Evolutionary conservation across 2,888 invertebrate species (phyloP).

Genomic region (Tenthredo distinguenda): DNA sequence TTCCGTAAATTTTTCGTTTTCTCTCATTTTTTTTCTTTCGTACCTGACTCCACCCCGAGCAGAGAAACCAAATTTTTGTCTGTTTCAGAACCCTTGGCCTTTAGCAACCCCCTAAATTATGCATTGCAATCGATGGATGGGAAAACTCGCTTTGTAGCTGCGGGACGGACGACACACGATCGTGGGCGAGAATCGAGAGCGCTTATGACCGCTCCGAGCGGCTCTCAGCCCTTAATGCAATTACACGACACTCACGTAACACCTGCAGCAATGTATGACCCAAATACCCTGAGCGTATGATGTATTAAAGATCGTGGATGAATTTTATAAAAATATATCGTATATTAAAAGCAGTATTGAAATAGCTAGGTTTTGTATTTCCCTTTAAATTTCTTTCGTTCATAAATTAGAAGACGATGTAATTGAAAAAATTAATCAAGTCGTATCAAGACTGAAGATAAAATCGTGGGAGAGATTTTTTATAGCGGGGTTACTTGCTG

Average conservation of each 20-base stretch:
- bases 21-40: neutral
- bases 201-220: slow-evolving; percentile 19
- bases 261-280: slow-evolving; percentile 28
- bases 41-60: neutral
- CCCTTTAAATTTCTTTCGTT: neutral
- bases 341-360: neutral
- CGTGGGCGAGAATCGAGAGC: slow-evolving; percentile 12
- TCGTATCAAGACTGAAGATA: neutral
- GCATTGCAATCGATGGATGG: neutral
- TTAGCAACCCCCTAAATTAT: neutral
- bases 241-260: slow-evolving; percentile 40
- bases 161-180: neutral
- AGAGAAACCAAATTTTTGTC: neutral
- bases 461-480: neutral
- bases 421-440: neutral
- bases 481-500: neutral
- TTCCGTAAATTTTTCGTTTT: neutral
- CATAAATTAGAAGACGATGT: neutral
- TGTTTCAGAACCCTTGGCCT: neutral
- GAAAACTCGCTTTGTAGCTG: neutral
- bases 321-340: neutral
- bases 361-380: neutral
- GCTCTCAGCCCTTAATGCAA: slow-evolving; percentile 31
- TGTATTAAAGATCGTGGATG: neutral
- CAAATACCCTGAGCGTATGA: neutral